Percentiles rank a stretch among this genome's conserved stretches.
These are phyloP conservation scores for Orcinus orca DNA, from an alignment of 2,113 vertebrate genomes.

Conservation along the genomic window DNA sequence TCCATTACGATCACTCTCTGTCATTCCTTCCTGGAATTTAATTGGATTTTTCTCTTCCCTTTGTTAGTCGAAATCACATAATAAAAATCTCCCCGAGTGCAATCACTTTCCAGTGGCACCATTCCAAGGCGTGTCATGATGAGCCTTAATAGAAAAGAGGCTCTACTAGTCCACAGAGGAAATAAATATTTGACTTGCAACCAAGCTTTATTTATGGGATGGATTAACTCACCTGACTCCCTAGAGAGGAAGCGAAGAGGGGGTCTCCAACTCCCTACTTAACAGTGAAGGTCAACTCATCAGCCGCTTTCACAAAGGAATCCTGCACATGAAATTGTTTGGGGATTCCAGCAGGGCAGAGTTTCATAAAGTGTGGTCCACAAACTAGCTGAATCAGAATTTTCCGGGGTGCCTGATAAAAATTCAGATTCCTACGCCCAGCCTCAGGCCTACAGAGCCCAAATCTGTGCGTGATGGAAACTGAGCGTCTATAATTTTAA, in stretches of 20 bases:
- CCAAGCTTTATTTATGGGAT: constrained; percentile 50
- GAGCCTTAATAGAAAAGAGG: constrained; percentile 45
- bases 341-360: background rate
- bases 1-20: constrained; percentile 72
- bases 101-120: constrained; percentile 65
- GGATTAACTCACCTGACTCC: constrained; percentile 48
- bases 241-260: rapidly evolving
- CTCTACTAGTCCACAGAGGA: background rate
- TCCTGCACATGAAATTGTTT: background rate
- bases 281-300: background rate
- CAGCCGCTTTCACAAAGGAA: background rate
- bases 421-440: constrained; percentile 3
- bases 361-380: background rate
- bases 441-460: background rate
- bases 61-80: constrained; percentile 78
- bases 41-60: constrained; percentile 79
- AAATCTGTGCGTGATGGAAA: background rate
- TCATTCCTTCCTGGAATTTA: constrained; percentile 77
- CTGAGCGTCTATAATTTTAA: background rate
- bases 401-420: background rate
- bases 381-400: background rate
- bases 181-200: constrained; percentile 72
- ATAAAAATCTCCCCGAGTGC: constrained; percentile 76
- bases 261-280: background rate
- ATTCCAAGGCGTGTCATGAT: constrained; percentile 49